Evolutionary conservation across 2,113 vertebrate species (phyloP).

Genomic region (Morphnarchus princeps): DNA sequence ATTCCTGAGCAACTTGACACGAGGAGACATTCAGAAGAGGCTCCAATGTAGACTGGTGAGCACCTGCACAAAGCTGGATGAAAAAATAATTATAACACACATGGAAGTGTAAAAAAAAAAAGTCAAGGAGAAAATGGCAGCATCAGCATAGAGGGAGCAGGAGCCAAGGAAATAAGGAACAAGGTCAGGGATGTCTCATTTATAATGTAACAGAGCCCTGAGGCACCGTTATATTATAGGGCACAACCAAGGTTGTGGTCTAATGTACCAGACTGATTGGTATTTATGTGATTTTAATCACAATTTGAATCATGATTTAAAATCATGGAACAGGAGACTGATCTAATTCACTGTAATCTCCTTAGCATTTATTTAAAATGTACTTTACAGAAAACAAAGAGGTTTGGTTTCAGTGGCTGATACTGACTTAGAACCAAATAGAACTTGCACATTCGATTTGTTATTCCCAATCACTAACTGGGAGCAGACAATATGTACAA

Average conservation of each 20-base stretch:
- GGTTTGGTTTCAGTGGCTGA: not conserved
- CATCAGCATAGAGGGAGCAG: not conserved
- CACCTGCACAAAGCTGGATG: not conserved
- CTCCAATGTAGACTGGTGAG: not conserved
- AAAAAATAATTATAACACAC: not conserved
- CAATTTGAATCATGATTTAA: not conserved
- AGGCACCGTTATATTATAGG: accelerated
- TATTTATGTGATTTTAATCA: not conserved
- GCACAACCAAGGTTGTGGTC: too few species aligned
- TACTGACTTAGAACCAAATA: not conserved
- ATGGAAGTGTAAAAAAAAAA: not conserved
- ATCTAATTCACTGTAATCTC: not conserved
- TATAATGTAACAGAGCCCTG: accelerated
- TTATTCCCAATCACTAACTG: not conserved
- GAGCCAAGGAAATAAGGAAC: too few species aligned
- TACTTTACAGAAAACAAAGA: not conserved
- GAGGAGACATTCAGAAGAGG: not conserved
- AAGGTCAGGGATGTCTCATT: not conserved
- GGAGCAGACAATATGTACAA: not conserved
- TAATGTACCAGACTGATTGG: not conserved
- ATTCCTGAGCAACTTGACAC: not conserved
- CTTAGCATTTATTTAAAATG: accelerated
- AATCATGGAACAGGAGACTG: not conserved
- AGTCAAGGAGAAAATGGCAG: not conserved
- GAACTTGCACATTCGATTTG: accelerated